Evolutionary conservation across 2,797 vertebrate genomes (phyloP).

Genomic region (Falco naumanni): DNA sequence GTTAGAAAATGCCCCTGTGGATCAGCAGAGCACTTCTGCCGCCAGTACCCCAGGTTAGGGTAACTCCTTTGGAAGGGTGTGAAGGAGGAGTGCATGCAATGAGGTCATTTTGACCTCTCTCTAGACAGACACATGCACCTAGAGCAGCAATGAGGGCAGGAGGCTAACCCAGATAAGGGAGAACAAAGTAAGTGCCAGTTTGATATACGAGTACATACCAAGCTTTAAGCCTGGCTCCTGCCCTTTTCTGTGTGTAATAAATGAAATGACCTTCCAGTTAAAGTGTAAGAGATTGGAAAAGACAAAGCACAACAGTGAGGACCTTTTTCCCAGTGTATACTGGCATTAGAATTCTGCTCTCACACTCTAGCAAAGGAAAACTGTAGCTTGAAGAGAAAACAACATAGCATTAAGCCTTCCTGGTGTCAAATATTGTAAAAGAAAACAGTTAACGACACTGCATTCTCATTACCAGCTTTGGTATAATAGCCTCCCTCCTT

Average conservation of each 20-base stretch:
- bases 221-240: constrained; percentile 48
- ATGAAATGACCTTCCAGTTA: constrained; percentile 61
- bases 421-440: constrained; percentile 62
- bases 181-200: constrained; percentile 64
- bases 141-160: background rate
- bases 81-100: background rate
- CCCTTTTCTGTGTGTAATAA: constrained; percentile 66
- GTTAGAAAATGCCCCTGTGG: background rate
- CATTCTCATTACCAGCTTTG: constrained; percentile 59
- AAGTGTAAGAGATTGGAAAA: constrained; percentile 58
- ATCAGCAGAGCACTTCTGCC: constrained; percentile 19
- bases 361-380: constrained; percentile 45
- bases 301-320: constrained; percentile 35
- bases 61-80: background rate
- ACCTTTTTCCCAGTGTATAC: constrained; percentile 29
- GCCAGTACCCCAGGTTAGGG: background rate
- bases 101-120: constrained; percentile 28
- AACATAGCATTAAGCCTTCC: constrained; percentile 56
- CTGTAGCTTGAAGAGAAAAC: constrained; percentile 57
- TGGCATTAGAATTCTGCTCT: constrained; percentile 52
- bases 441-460: constrained; percentile 43
- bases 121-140: background rate
- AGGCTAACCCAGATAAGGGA: constrained; percentile 34
- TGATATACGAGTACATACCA: constrained; percentile 49
- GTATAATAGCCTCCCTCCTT: constrained; percentile 18